Percentiles rank a stretch among this genome's conserved stretches.
These are phyloP conservation scores for Cataglyphis albicans DNA, from an alignment of 2,888 invertebrate species.

Conservation along the genomic window DNA sequence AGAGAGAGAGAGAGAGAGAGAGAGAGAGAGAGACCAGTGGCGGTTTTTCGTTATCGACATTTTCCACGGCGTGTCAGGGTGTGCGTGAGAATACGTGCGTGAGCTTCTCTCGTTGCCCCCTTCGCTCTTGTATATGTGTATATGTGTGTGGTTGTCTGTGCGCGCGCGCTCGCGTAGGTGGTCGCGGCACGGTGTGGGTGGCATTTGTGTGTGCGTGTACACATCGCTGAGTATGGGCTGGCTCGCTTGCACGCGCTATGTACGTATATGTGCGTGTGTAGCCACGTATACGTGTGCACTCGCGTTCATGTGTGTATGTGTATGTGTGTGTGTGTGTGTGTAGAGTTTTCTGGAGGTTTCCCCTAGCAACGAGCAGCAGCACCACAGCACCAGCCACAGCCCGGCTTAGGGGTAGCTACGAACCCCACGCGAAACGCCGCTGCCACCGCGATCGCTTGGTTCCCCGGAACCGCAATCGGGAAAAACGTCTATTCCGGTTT, in stretches of 20 bases:
- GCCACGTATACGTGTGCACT: conserved; percentile 44
- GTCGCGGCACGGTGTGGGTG: conserved; percentile 37
- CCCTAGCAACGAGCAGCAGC: conserved; percentile 85
- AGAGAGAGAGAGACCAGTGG: conserved; percentile 69
- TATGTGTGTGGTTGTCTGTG: conserved; percentile 52
- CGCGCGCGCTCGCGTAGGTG: conserved; percentile 59
- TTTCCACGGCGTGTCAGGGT: conserved; percentile 78
- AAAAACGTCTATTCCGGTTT: conserved; percentile 7
- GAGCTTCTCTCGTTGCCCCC: conserved; percentile 71
- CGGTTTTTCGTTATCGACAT: conserved; percentile 86
- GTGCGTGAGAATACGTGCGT: conserved; percentile 72
- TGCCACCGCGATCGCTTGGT: conserved; percentile 46
- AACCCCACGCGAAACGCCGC: conserved; percentile 80
- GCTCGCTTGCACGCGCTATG: conserved; percentile 45
- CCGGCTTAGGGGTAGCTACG: conserved; percentile 83
- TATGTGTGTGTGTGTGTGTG: conserved; percentile 74
- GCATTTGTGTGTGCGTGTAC: conserved; percentile 70
- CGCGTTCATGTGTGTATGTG: not conserved
- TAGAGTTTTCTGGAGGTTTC: conserved; percentile 86
- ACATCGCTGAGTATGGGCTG: conserved; percentile 47
- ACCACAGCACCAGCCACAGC: conserved; percentile 79
- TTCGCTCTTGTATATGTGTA: conserved; percentile 63
- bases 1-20: conserved; percentile 39
- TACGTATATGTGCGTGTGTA: conserved; percentile 36
- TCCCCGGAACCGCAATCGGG: conserved; percentile 23